Conservation (phyloP, 2,888 invertebrate species). For the Agrochola litura region DNA sequence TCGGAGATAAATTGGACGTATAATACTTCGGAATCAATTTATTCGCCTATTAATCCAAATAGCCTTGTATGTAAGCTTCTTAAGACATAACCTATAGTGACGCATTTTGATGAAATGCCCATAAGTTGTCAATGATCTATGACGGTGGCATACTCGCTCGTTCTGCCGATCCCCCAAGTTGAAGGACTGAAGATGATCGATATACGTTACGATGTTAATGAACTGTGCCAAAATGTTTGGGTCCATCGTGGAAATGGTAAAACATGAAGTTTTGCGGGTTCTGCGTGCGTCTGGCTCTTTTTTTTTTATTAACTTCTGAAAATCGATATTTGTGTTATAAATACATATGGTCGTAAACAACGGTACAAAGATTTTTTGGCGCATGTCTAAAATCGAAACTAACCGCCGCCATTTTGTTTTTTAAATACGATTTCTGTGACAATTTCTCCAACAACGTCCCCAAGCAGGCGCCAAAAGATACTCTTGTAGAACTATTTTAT, state of each 20-base stretch:
- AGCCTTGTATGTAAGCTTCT: conserved; percentile 31
- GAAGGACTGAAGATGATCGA: conserved; percentile 49
- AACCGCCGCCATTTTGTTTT: too few relatives aligned
- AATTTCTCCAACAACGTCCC: too few relatives aligned
- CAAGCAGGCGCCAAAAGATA: too few relatives aligned
- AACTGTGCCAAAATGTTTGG: conserved; percentile 48
- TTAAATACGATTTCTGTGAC: too few relatives aligned
- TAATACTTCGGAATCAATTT: not conserved
- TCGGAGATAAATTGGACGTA: not conserved
- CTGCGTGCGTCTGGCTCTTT: not conserved
- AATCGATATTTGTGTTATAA: not conserved
- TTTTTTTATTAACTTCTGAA: not conserved
- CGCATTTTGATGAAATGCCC: conserved; percentile 73
- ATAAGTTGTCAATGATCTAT: conserved; percentile 68
- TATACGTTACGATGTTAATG: conserved; percentile 50
- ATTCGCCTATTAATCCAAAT: not conserved
- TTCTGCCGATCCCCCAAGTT: conserved; percentile 56
- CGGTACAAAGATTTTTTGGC: too few relatives aligned
- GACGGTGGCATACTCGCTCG: conserved; percentile 65
- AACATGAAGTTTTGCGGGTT: not conserved
- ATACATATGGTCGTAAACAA: not conserved
- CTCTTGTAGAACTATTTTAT: too few relatives aligned
- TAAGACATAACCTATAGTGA: conserved; percentile 56
- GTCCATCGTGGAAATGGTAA: not conserved
- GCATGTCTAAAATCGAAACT: too few relatives aligned